phyloP scores from a whole-genome alignment of 1,140 invertebrate genomes.

The Hydropsyche tenuis region DNA sequence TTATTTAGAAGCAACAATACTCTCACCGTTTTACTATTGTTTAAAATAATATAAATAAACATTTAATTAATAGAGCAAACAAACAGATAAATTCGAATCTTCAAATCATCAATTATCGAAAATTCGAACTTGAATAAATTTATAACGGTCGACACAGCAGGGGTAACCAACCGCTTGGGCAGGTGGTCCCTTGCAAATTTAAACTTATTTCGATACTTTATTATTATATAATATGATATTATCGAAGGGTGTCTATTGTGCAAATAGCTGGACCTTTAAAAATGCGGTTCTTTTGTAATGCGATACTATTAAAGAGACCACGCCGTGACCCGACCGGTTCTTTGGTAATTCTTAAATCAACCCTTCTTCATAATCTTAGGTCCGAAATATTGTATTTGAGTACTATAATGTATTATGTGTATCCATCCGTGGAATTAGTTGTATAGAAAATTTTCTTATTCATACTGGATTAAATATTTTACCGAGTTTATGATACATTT shows the following conservation, averaged over 20 bases:
- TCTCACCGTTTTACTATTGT: slow-evolving; percentile 9
- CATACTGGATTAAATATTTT: too few species aligned
- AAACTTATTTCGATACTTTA: not conserved
- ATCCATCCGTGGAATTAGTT: too few species aligned
- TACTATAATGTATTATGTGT: too few species aligned
- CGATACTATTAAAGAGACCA: slow-evolving; percentile 16
- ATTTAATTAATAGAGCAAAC: not conserved
- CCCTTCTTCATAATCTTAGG: too few species aligned
- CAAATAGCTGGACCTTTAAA: slow-evolving; percentile 1
- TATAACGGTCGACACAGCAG: not conserved
- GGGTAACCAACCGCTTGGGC: not conserved
- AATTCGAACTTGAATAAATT: not conserved
- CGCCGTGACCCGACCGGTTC: slow-evolving; percentile 20
- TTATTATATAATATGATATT: not conserved
- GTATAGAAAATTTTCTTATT: too few species aligned
- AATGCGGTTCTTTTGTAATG: slow-evolving; percentile 15
- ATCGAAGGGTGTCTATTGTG: slow-evolving; percentile 12
- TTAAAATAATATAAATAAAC: too few species aligned
- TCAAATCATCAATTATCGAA: not conserved
- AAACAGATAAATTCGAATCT: not conserved
- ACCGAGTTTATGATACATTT: too few species aligned
- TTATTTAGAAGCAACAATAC: slow-evolving; percentile 29
- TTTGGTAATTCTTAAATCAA: not conserved
- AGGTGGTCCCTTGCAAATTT: not conserved
- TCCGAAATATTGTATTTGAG: too few species aligned